phyloP scores from a whole-genome alignment of 2,888 invertebrate genomes.

The Hanleya hanleyi region DNA sequence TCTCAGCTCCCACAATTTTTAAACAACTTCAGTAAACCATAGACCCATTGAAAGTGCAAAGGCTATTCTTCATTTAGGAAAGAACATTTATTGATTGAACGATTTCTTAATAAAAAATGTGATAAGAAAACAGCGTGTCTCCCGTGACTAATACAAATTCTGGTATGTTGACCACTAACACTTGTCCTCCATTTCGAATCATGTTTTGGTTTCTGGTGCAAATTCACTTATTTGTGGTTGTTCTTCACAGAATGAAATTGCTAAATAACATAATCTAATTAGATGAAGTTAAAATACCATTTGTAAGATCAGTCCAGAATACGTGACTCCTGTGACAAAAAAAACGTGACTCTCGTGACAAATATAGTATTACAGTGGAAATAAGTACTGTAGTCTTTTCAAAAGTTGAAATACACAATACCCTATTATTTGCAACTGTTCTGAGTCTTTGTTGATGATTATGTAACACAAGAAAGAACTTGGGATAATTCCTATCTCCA shows the following conservation, averaged over 20 bases:
- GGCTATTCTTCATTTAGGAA: neutral
- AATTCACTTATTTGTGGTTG: neutral
- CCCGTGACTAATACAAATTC: neutral
- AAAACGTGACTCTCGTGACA: slow-evolving; percentile 6
- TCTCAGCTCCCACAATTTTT: slow-evolving; percentile 4
- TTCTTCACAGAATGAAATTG: neutral
- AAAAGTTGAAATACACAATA: neutral
- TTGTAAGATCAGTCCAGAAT: neutral
- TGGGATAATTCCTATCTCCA: no score
- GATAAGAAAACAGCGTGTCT: neutral
- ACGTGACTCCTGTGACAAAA: neutral
- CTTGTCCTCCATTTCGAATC: neutral
- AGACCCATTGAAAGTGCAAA: neutral
- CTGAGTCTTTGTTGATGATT: no score
- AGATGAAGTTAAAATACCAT: neutral
- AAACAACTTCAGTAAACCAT: neutral
- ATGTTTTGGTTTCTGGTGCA: neutral
- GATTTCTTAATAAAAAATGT: neutral
- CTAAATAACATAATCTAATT: neutral
- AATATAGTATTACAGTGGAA: neutral
- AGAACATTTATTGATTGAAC: neutral
- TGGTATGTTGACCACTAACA: neutral
- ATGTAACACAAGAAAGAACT: no score
- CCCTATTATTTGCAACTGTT: neutral
- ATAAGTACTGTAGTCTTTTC: neutral